Evolutionary conservation across 2,113 vertebrate species (phyloP), one percentile per base, ranked within the genome.

Genomic region (Sigmodon hispidus): DNA sequence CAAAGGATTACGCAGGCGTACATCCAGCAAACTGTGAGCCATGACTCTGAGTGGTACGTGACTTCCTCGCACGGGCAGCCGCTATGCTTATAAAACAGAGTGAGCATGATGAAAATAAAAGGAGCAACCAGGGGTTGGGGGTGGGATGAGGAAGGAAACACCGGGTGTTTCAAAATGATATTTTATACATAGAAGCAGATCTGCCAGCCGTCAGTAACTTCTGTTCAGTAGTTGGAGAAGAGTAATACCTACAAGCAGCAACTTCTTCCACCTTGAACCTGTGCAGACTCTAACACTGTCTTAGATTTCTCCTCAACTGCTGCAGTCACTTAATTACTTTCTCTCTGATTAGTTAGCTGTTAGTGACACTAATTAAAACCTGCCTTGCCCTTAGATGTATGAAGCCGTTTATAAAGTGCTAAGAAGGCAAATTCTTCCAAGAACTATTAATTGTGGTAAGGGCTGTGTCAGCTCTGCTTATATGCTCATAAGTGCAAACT

Each of bases 311-410:
- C n/a, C 79, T 75, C 48, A 79, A 55, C 79, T 67, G 90, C 90
- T 94, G 50, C 8, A 93, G 80, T 34, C 85, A 67, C 31, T 92
- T 93, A 95, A 92, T 97, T 94, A 92, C 90, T 94, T 96, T 93
- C 83, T 94, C 63, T 96, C 81, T 67, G 94, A 94, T 95, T 97
- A 93, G 69, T 94, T 96, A 97, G 86, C 88, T 97, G 67, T 93
- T 97, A 96, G 83, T 95, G 97, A 93, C 95, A 95, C 86, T 97
- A 97, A 97, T 97, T 97, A 97, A 97, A 97, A 96, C n/a, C 94
- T 85, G 94, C 92, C 86, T 97, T 94, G 57, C 86, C 88, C 95
- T 96, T 59, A 91, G 95, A 97, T 95, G 43, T 91, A 96, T 94
- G 86, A 95, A 96, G 96, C 92, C 93, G 75, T 96, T 98, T 97